Base-by-base conservation (phyloP, 2,888 invertebrate species). In the Cremastinae sp. region DNA sequence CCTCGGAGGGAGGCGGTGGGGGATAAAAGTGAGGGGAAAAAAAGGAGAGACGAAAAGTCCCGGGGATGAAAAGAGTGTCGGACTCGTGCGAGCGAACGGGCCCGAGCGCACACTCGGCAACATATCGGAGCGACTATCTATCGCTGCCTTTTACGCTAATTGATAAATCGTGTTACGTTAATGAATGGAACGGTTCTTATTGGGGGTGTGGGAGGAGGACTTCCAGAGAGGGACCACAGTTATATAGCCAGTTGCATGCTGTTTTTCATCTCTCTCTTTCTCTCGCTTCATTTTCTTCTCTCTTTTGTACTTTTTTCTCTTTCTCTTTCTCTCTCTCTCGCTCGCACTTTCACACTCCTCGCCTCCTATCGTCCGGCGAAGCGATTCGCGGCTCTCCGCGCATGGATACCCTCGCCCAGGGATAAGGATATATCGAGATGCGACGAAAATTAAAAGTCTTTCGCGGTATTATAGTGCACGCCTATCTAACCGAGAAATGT, bases 151-250 rank as follows among this genome's bases (percentile, higher is more conserved):
- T 89, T 87, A 89, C 88, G 89, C 88, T 89, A 89, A 89, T 89
- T 89, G 89, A 89, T 89, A 89, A 89, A 89, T 89, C 89, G 89
- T 89, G 89, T 89, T 87, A 84, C 88, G 86, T 87, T 89, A 89
- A 89, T 89, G 89, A 89, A 89, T 88, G 87, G 83, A 84, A 81
- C 83, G 83, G 80, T 81, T 51, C 70, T 53, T 79, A 78, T 16
- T 16, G 36, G 58, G 66, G 65, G 75, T 58, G 68, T 56, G 75
- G 61, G 61, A 56, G 59, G 61, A 62, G 58, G 38, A 20, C 56
- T 43, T 45, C 28, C 74, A 59, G 22, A 22, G n/a, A n/a, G 18
- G 16, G n/a, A 18, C 14, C 20, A 38, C 16, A 14, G 38, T 16
- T 16, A 18, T n/a, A n/a, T 9, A 18, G 28, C 38, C 36, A 34